Evolutionary conservation across 2,797 vertebrate genomes (phyloP).

Genomic region (Myioborus melanocephalus): DNA sequence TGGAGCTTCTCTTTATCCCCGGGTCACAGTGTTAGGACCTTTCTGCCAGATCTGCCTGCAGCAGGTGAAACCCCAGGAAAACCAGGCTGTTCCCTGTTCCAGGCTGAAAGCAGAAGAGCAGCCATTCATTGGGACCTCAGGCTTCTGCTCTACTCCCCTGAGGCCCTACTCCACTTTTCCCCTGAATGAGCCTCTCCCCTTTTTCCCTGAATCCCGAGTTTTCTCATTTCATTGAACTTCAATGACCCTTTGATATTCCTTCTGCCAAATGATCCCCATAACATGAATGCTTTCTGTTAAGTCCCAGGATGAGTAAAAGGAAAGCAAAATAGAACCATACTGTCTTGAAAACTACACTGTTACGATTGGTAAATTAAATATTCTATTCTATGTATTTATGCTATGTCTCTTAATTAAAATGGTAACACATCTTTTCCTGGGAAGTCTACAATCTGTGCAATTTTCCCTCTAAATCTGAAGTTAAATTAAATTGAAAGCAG

Average conservation of each 20-base stretch:
- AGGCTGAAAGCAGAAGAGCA: not conserved
- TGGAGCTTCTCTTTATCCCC: not conserved
- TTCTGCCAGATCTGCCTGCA: not conserved
- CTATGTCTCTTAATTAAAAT: not conserved
- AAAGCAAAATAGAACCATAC: not conserved
- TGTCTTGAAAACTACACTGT: not conserved
- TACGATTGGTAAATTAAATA: not conserved
- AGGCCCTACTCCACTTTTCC: not conserved
- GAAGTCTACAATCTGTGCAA: not conserved
- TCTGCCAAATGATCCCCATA: not conserved
- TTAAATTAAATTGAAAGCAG: conserved; percentile 5
- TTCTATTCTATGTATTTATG: not conserved
- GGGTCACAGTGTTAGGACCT: not conserved
- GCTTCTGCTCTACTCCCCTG: not conserved
- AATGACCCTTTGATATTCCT: not conserved
- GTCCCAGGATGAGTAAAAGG: not conserved
- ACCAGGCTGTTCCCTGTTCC: not conserved
- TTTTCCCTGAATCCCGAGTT: not conserved
- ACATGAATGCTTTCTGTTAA: not conserved
- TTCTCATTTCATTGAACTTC: not conserved
- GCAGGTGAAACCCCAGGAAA: not conserved
- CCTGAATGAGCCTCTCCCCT: not conserved
- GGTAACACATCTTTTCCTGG: not conserved
- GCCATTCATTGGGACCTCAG: not conserved
- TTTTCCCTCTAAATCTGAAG: not conserved